A percentile compares a stretch with the other conserved stretches of the same genome.
Conservation (phyloP, 2,797 vertebrate genomes). For the Odontamblyopus lacepedii region DNA sequence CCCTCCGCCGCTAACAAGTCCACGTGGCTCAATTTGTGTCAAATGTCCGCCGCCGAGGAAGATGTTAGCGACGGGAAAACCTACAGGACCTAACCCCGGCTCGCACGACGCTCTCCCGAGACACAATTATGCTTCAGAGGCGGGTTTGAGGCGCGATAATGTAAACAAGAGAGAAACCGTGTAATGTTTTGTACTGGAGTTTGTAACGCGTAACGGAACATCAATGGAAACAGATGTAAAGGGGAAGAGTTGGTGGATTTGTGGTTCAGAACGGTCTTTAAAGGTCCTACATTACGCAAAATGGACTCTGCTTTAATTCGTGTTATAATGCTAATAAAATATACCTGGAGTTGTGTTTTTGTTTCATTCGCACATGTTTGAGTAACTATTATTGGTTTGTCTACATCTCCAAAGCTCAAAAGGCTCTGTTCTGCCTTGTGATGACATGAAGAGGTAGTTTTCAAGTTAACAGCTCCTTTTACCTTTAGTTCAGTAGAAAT, state of each 20-base stretch:
- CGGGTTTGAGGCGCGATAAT: neutral
- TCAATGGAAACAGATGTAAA: neutral
- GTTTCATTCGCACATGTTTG: too few species aligned
- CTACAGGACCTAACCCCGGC: slow-evolving; percentile 26
- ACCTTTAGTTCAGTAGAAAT: too few species aligned
- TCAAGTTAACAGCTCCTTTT: too few species aligned
- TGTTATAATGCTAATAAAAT: too few species aligned
- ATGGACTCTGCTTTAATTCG: too few species aligned
- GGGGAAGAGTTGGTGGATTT: neutral
- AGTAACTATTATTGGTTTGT: too few species aligned
- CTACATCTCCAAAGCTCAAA: too few species aligned
- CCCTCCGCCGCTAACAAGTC: slow-evolving; percentile 67
- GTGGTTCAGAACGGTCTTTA: neutral
- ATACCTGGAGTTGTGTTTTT: too few species aligned
- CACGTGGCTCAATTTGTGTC: slow-evolving; percentile 70
- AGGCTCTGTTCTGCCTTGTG: too few species aligned
- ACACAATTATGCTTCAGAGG: neutral
- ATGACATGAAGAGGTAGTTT: too few species aligned
- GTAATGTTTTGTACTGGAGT: neutral
- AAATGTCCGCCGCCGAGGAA: slow-evolving; percentile 52
- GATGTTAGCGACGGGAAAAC: slow-evolving; percentile 56
- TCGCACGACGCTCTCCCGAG: neutral
- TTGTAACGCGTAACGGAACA: neutral
- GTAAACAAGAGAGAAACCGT: neutral
- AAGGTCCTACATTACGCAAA: neutral